Percentiles rank a stretch among this genome's conserved stretches.
Evolutionary conservation across 2,888 invertebrate genomes (phyloP).

Genomic region (Gymnosoma rotundatum): DNA sequence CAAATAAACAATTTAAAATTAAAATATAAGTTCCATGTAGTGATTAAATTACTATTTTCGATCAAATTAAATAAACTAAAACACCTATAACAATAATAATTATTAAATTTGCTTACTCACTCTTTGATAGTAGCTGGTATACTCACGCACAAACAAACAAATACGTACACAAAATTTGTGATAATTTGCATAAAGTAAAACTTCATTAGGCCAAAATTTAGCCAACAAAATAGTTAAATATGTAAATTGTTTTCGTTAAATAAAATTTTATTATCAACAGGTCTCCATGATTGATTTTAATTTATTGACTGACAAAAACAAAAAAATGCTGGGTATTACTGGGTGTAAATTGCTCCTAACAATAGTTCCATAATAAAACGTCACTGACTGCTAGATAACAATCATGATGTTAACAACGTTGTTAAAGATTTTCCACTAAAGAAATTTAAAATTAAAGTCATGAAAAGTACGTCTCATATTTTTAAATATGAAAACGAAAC

Average conservation of each 20-base stretch:
- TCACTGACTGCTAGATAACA: constrained; percentile 22
- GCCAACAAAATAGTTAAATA: background rate
- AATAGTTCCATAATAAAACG: background rate
- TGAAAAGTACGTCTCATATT: background rate
- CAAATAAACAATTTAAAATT: background rate
- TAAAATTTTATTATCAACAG: constrained; percentile 13
- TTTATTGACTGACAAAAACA: constrained; percentile 11
- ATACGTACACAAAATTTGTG: background rate
- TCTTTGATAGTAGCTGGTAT: no score
- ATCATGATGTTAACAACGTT: background rate
- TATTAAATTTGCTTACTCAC: constrained; percentile 15
- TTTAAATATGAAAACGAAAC: no score
- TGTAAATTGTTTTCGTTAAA: background rate
- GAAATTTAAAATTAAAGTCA: background rate
- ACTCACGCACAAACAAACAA: no score
- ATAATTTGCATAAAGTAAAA: constrained; percentile 45
- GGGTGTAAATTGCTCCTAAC: no score
- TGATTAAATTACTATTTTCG: background rate
- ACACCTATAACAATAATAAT: background rate
- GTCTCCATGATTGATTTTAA: constrained; percentile 35
- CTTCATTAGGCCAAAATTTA: constrained; percentile 44
- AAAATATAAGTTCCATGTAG: background rate
- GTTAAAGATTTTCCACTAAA: constrained; percentile 5
- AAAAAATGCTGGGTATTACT: no score
- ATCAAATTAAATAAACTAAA: background rate